phyloP scores from a whole-genome alignment of 2,113 vertebrate genomes.

The Genyomyrus donnyi region DNA sequence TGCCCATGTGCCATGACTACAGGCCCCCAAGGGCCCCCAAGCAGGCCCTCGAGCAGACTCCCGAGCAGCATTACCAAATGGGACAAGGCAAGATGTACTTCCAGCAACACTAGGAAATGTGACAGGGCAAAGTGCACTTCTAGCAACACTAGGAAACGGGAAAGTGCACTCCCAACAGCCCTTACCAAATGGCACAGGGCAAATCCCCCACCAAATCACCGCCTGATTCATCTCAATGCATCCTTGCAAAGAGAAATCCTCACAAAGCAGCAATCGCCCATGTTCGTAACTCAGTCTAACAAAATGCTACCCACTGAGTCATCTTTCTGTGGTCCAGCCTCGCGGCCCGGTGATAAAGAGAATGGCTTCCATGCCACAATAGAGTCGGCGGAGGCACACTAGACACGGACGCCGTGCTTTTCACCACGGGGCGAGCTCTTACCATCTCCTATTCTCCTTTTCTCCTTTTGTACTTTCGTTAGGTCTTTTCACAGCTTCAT shows the following conservation, averaged over 20 bases:
- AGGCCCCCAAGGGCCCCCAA: not conserved
- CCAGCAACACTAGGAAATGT: not conserved
- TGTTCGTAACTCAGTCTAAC: not conserved
- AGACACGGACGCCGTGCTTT: not conserved
- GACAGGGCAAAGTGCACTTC: not conserved
- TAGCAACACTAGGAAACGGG: not conserved
- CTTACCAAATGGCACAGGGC: not conserved
- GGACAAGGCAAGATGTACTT: not conserved
- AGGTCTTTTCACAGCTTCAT: not conserved
- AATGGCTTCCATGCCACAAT: not conserved
- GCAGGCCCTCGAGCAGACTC: not conserved
- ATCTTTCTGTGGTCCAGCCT: not conserved
- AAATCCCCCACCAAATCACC: not conserved
- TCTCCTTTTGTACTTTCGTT: not conserved
- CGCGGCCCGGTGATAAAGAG: not conserved
- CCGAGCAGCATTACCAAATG: not conserved
- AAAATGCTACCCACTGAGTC: not conserved
- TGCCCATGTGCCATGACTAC: not conserved
- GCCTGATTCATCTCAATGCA: not conserved
- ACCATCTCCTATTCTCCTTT: not conserved
- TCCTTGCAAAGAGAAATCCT: not conserved
- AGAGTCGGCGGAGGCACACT: not conserved
- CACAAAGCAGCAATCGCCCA: not conserved
- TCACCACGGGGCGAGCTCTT: not conserved
- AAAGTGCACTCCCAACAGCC: not conserved